Conservation (phyloP, 1,140 invertebrate species). For the Glossosoma conforme region DNA sequence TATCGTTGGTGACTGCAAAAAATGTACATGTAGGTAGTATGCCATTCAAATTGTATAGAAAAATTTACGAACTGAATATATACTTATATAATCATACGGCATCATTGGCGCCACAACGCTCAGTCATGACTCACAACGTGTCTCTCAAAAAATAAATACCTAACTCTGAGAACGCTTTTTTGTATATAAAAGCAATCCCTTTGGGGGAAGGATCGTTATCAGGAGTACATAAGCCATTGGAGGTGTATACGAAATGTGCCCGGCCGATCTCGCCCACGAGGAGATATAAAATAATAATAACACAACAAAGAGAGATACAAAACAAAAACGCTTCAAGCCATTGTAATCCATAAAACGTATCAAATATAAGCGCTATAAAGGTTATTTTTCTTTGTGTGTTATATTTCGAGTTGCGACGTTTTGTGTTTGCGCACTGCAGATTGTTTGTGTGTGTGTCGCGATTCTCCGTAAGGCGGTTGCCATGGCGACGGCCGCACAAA, state of each 20-base stretch:
- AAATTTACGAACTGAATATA: too few species aligned
- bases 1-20: too few species aligned
- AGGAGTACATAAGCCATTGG: neutral
- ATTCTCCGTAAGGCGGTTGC: conserved; percentile 17
- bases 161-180: too few species aligned
- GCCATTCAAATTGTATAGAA: too few species aligned
- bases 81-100: too few species aligned
- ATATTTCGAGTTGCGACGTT: neutral
- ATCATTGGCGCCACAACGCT: too few species aligned
- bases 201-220: neutral
- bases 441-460: conserved; percentile 4
- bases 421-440: neutral
- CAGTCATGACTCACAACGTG: too few species aligned
- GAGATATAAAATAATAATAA: conserved; percentile 11
- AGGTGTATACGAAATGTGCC: conserved; percentile 1
- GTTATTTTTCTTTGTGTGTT: conserved; percentile 6
- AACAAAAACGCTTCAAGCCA: neutral
- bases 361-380: neutral
- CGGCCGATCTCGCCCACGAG: neutral
- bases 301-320: too few species aligned
- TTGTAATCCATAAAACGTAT: neutral
- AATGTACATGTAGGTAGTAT: too few species aligned
- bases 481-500: conserved; percentile 28
- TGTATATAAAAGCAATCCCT: too few species aligned
- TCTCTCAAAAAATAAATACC: too few species aligned